Percentiles rank a stretch among this genome's conserved stretches.
Evolutionary conservation across 2,888 invertebrate genomes (phyloP).

Genomic region (Acanthosepion esculentum): DNA sequence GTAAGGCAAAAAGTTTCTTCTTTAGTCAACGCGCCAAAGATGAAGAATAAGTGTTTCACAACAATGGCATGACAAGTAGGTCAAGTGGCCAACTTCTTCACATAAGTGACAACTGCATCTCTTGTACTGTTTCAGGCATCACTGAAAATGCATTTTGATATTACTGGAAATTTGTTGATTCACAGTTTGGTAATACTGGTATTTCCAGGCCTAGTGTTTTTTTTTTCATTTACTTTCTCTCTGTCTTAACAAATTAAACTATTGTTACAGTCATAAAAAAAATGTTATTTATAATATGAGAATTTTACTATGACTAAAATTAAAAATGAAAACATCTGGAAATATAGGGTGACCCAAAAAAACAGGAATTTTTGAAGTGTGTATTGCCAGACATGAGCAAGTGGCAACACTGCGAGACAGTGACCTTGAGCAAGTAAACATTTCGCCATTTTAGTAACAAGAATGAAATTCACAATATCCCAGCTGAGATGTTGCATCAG

Average conservation of each 20-base stretch:
- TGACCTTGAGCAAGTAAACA: too few species aligned
- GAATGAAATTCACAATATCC: too few species aligned
- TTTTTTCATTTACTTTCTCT: background rate
- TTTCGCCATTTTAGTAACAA: too few species aligned
- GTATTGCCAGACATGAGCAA: too few species aligned
- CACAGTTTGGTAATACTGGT: background rate
- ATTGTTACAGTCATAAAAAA: too few species aligned
- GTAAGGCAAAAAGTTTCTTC: background rate
- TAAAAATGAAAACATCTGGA: too few species aligned
- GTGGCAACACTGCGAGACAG: too few species aligned
- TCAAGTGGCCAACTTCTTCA: conserved; percentile 33
- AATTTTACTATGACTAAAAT: too few species aligned
- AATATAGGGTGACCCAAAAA: too few species aligned
- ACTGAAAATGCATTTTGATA: background rate
- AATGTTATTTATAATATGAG: too few species aligned
- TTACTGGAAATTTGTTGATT: background rate
- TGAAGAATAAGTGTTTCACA: background rate
- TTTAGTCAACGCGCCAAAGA: background rate
- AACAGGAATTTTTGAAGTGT: too few species aligned
- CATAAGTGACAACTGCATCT: background rate
- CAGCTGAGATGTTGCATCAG: too few species aligned
- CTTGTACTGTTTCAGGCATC: background rate
- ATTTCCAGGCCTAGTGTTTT: background rate
- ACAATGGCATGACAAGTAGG: background rate
- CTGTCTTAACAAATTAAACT: background rate